phyloP scores from a whole-genome alignment of 2,113 vertebrate species.

The Antigone vipio region DNA sequence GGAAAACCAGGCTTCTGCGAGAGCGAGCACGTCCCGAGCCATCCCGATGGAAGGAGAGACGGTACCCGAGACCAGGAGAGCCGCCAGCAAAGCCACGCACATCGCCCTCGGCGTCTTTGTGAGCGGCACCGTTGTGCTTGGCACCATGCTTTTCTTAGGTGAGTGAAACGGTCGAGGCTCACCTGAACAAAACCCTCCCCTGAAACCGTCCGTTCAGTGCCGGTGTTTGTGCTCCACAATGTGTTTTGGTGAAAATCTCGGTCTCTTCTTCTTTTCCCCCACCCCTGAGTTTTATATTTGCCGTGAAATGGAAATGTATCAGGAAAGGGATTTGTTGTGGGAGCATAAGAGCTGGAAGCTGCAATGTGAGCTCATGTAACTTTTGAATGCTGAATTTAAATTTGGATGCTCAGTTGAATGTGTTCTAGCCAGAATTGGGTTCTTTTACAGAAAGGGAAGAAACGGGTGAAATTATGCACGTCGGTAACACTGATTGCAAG shows the following conservation, averaged over 20 bases:
- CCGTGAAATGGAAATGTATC: background rate
- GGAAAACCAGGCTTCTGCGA: slow-evolving; percentile 21
- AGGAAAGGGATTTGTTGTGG: background rate
- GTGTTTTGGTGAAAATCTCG: background rate
- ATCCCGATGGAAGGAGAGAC: slow-evolving; percentile 75
- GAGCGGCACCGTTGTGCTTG: slow-evolving; percentile 71
- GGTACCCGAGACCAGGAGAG: slow-evolving; percentile 27
- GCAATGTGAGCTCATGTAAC: background rate
- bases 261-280: background rate
- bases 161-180: slow-evolving; percentile 41
- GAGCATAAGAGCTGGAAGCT: background rate
- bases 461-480: background rate
- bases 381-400: background rate
- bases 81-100: slow-evolving; percentile 55
- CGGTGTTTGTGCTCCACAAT: fast-evolving
- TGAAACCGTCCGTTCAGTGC: background rate
- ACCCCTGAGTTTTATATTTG: background rate
- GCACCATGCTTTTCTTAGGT: slow-evolving; percentile 75
- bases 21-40: background rate
- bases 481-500: fast-evolving
- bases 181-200: background rate
- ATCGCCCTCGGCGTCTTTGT: slow-evolving; percentile 71
- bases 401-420: background rate
- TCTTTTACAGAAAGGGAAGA: background rate
- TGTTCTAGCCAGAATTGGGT: background rate